Evolutionary conservation across 2,113 vertebrate genomes (phyloP).

Genomic region (Sitta europaea): DNA sequence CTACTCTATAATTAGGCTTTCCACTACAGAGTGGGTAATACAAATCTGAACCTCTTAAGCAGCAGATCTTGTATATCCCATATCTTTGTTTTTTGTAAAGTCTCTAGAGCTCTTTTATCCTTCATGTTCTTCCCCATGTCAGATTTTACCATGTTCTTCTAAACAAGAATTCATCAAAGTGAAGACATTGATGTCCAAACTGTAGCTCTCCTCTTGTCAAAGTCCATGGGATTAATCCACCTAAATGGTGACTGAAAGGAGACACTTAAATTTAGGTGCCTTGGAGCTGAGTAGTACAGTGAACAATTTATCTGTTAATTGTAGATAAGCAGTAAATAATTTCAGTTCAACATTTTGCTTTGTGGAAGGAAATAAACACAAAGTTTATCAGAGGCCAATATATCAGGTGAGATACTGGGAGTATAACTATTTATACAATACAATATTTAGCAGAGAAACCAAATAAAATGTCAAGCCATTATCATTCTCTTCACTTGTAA

Average conservation of each 20-base stretch:
- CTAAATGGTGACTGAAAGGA: not conserved
- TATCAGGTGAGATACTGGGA: not conserved
- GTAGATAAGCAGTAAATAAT: not conserved
- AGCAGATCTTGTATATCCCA: accelerated
- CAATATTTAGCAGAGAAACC: not conserved
- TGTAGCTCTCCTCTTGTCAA: not conserved
- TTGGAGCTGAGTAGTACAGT: not conserved
- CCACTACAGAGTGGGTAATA: not conserved
- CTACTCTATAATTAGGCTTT: not conserved
- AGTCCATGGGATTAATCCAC: not conserved
- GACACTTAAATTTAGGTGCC: not conserved
- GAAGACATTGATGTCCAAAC: not conserved
- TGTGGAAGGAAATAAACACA: not conserved
- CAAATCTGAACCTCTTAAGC: not conserved
- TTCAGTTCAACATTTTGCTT: not conserved
- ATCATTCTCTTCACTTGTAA: not conserved
- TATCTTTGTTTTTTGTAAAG: not conserved
- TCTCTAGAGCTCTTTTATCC: not conserved
- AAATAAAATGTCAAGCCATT: not conserved
- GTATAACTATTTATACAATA: not conserved
- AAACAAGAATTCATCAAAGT: not conserved
- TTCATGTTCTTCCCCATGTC: not conserved
- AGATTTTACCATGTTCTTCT: not conserved
- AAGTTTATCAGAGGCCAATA: not conserved
- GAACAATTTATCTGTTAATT: not conserved